Base-by-base conservation (phyloP, 1,140 invertebrate genomes). In the Drosophila baimaii region DNA sequence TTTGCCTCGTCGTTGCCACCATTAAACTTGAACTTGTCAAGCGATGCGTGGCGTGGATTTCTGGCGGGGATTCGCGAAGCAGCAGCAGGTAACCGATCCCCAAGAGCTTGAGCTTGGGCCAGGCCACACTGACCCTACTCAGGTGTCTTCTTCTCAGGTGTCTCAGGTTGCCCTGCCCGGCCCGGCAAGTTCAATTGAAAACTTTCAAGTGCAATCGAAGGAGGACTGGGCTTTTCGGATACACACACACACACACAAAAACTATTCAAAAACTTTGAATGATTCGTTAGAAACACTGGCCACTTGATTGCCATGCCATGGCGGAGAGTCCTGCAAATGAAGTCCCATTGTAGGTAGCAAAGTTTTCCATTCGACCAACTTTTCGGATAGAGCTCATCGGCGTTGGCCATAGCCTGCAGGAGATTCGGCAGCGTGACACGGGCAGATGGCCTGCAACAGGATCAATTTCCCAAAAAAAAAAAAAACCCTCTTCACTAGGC, bases 21-120 rank as follows among this genome's bases (percentile, higher is more conserved):
- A 70, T 84, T 84, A 84, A 84, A 84, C 81, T 84, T 84, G 81
- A 84, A 84, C 81, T 84, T 84, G 81, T 79, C 62, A 65, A 61
- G 54, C 72, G 81, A 77, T 83, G 81, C 81, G 81, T 84, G 56
- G 75, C 70, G 29, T n/a, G n/a, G n/a, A 66, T 68, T 69, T 66
- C 35, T 33, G 29, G 31, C 29, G 29, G 58, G 31, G 51, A 54
- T 35, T 54, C 8, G 31, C 12, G 8, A 23, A 23, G 23, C 46
- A 49, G 46, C 43, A 12, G 25, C n/a, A 44, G 62, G 65, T 69
- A 54, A 66, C 65, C 17, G 65, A 69, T 69, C 65, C 46, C 43
- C 64, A 62, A 56, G 9, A 56, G 49, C 23, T 31, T 27, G 23
- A 37, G 10, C 25, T 51, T 27, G 27, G 8, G n/a, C n/a, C n/a